A percentile compares a stretch with the other conserved stretches of the same genome.
Evolutionary conservation across 1,140 invertebrate genomes (phyloP).

Genomic region (Cecropterus lyciades): DNA sequence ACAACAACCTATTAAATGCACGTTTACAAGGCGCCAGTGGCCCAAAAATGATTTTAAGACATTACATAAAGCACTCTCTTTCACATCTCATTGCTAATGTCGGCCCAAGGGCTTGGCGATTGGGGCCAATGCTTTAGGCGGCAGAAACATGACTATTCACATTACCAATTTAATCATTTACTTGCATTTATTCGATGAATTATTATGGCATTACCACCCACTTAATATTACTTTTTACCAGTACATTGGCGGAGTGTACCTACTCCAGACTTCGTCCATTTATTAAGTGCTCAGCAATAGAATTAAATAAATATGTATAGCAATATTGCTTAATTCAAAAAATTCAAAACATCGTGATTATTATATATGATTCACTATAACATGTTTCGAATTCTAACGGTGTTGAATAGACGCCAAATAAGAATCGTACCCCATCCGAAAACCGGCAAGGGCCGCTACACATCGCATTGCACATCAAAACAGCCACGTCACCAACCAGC

Average conservation of each 20-base stretch:
- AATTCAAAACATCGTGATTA: not conserved
- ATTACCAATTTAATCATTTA: too few species aligned
- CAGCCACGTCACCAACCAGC: conserved; percentile 24
- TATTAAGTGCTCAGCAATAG: not conserved
- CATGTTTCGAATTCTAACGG: not conserved
- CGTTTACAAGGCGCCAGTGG: conserved; percentile 64
- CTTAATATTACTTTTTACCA: not conserved
- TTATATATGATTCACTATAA: not conserved
- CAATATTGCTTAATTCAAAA: not conserved
- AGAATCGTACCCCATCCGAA: not conserved
- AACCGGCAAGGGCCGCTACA: not conserved
- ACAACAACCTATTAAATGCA: conserved; percentile 83
- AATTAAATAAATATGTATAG: not conserved
- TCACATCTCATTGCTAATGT: conserved; percentile 34
- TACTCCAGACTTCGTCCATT: not conserved
- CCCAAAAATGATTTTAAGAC: conserved; percentile 60
- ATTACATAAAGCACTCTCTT: conserved; percentile 51
- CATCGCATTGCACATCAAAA: not conserved
- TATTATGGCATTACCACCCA: too few species aligned
- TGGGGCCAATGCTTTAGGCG: too few species aligned
- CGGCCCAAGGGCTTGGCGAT: not conserved
- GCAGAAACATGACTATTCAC: not conserved
- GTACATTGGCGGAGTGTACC: not conserved
- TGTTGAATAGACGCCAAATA: not conserved
- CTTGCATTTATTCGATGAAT: too few species aligned